Base-by-base conservation (phyloP, 2,888 invertebrate species). In the Marasmarcha lunaedactyla region DNA sequence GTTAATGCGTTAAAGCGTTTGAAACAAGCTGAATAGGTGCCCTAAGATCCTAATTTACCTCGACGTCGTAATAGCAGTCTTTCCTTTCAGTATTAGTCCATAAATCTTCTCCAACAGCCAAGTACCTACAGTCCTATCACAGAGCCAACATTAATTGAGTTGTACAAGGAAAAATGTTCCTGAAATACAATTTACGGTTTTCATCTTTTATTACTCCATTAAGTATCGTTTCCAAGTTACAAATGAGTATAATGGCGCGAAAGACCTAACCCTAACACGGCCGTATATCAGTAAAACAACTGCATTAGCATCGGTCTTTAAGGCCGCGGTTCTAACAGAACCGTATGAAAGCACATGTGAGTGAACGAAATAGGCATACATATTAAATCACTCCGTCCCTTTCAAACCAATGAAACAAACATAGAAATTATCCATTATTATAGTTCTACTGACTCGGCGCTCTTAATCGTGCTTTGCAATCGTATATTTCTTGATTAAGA, bases 401-500 rank as follows among this genome's bases (percentile, higher is more conserved):
- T 30, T 30, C 30, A 30, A 30, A 30, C 30, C 30, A 9, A 30
- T 30, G 30, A 30, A 20, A 20, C 20, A 20, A 20, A 20, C 20
- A 20, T 20, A 20, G 20, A 20, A 20, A 30, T 30, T 7, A 30
- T n/a, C 4, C 30, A 30, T 9, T 30, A 11, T 30, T 30, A 11
- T 30, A 9, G 30, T 30, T 11, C 30, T n/a, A 30, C 30, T 71
- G 70, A 72, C 64, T 69, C 63, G 64, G 60, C 57, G 51, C 63
- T 67, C 70, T 71, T 76, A 73, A 77, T 76, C 74, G 71, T 47
- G 48, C 55, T 50, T 59, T 63, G 59, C 71, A 70, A 70, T 71
- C 76, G 66, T 73, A 77, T 78, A 78, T 72, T 74, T 79, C 79
- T 79, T 70, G 69, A 69, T 69, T 69, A 70, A 66, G 64, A 54